Evolutionary conservation across 2,797 vertebrate genomes (phyloP).

Genomic region (Halcyon smyrnensis): DNA sequence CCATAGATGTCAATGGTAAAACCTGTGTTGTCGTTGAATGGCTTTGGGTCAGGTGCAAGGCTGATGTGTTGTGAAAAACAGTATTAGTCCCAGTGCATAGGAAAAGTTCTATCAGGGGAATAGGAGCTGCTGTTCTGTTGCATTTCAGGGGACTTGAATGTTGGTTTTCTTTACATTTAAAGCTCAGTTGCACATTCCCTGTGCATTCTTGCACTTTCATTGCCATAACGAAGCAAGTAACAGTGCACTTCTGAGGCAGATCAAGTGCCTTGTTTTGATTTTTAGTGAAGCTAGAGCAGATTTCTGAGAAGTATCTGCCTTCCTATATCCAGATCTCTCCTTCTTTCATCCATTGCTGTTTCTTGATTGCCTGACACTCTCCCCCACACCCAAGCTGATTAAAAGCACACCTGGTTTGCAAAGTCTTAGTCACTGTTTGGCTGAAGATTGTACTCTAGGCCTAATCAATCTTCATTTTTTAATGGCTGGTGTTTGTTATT

Average conservation of each 20-base stretch:
- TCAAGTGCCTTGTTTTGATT: not conserved
- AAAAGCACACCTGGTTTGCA: not conserved
- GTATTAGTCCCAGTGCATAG: not conserved
- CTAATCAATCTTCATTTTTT: not conserved
- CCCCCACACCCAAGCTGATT: not conserved
- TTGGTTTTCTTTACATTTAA: conserved; percentile 49
- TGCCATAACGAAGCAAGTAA: not conserved
- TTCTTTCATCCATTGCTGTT: not conserved
- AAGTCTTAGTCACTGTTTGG: not conserved
- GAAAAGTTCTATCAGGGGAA: not conserved
- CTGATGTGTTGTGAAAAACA: not conserved
- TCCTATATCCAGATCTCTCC: not conserved
- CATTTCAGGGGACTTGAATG: not conserved
- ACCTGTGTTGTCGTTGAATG: not conserved
- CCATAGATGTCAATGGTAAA: not conserved
- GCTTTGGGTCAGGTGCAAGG: not conserved
- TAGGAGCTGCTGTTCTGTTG: not conserved
- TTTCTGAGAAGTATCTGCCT: not conserved
- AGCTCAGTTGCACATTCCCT: not conserved
- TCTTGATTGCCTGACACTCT: not conserved
- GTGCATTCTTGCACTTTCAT: not conserved
- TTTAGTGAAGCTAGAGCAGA: not conserved
- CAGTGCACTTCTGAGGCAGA: not conserved
- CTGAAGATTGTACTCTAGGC: not conserved
- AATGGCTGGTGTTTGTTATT: not conserved